Evolutionary conservation across 2,113 vertebrate species (phyloP).

Genomic region (Hepsetus odoe): DNA sequence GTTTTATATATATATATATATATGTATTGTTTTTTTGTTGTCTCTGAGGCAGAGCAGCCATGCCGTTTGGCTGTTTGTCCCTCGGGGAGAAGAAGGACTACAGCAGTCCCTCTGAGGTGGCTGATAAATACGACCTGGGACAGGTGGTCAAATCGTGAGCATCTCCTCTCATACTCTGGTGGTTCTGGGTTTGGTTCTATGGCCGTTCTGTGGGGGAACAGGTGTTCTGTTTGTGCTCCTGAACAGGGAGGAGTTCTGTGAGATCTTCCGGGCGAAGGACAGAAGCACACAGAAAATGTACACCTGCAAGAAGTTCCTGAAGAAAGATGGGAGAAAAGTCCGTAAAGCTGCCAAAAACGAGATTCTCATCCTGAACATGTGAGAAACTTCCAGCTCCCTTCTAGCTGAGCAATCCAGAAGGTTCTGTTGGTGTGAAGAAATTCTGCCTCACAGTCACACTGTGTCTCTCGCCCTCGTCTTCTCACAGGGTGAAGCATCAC

Average conservation of each 20-base stretch:
- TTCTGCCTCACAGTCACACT: constrained; percentile 44
- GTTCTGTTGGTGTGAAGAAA: too few species aligned
- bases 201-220: not conserved
- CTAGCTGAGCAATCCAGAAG: too few species aligned
- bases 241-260: constrained; percentile 96
- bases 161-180: not conserved
- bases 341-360: constrained; percentile 98
- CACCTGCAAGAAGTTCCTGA: constrained; percentile 98
- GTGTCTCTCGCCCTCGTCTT: constrained; percentile 37
- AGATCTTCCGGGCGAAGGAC: constrained; percentile 97
- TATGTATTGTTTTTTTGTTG: too few species aligned
- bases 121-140: constrained; percentile 98
- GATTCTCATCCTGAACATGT: constrained; percentile 98
- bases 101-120: constrained; percentile 95
- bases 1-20: too few species aligned
- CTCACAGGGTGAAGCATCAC: constrained; percentile 93
- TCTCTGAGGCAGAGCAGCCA: constrained; percentile 83
- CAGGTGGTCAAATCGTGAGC: constrained; percentile 98
- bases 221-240: not conserved
- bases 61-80: constrained; percentile 99
- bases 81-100: constrained; percentile 99
- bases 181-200: not conserved
- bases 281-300: constrained; percentile 93
- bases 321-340: constrained; percentile 96
- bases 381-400: not conserved